phyloP scores from a whole-genome alignment of 2,888 invertebrate species.

The Chorisops tibialis region DNA sequence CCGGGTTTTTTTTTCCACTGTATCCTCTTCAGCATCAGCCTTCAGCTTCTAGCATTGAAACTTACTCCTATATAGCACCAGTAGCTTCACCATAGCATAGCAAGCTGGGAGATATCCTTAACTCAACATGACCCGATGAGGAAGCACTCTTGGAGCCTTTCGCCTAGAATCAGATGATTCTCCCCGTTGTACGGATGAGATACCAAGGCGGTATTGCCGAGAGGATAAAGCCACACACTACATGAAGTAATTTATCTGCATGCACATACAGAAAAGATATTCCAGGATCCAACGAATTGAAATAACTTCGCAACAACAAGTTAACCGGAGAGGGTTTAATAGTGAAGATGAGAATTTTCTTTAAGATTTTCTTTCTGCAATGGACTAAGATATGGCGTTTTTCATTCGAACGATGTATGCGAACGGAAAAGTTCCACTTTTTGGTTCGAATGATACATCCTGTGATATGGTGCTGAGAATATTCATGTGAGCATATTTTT shows the following conservation, averaged over 20 bases:
- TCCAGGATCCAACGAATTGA: not conserved
- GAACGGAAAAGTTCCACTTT: no score
- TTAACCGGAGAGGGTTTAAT: conserved; percentile 4
- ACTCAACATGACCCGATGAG: conserved; percentile 8
- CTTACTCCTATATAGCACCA: not conserved
- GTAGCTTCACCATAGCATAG: not conserved
- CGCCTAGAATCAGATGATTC: not conserved
- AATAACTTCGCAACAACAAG: conserved; percentile 15
- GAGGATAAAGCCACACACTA: not conserved
- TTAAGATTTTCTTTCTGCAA: conserved; percentile 1
- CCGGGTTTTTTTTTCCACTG: not conserved
- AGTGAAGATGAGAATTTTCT: conserved; percentile 5
- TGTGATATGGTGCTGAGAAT: no score
- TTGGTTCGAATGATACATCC: no score
- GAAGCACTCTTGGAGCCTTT: conserved; percentile 10
- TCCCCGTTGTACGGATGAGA: not conserved
- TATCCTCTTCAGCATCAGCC: not conserved
- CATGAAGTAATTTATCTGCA: not conserved
- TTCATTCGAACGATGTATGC: no score
- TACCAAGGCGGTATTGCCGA: not conserved
- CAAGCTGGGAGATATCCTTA: conserved; percentile 7
- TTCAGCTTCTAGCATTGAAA: not conserved
- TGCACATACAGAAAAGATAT: not conserved
- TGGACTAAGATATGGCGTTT: conserved; percentile 3
- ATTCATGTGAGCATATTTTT: no score